Evolutionary conservation across 2,113 vertebrate species (phyloP), one percentile per base, ranked within the genome.

Genomic region (Seriola quinqueradiata): DNA sequence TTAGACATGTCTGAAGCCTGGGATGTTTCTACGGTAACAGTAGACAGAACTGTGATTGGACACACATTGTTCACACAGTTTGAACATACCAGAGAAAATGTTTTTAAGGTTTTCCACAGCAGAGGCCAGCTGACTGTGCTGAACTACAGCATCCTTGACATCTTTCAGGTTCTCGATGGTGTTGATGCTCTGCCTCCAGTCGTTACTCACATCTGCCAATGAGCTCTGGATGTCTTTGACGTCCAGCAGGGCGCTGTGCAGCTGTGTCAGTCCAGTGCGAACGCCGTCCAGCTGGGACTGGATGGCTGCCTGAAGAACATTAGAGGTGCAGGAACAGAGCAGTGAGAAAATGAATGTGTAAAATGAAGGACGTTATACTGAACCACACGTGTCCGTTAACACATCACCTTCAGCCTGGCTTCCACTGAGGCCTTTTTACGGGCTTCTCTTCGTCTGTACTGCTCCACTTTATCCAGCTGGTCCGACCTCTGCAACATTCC

Each of bases 41-140:
- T 52, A 52, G 0, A 12, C 36, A 3, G 3, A 28, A 28, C 32
- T 50, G 8, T 14, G 23, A 59, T 10, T 1, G 8, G 19, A 38
- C 14, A 52, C 54, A 70, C 14, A 10, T 2, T 11, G 8, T 10
- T 8, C 7, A 42, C 8, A 38, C 38, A 38, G 38, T 38, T 38
- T 42, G 0, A 46, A 68, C 66, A 85, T 87, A 99, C 98, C 98
- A 82, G 98, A 99, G 91, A 99, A 99, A 67, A 99, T 99, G 90
- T 98, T 99, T 90, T 99, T 99, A 16, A 99, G 97, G 90, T 99
- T 99, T 82, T 99, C 98, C 83, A 99, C 98, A 6, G 98, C 98
- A 0, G 98, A 97, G 11, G 98, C 98, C 50, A 99, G 93, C 87
- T 99, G 98, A 82, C 98, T 99, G 83, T 99, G 98, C 81, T 99